Evolutionary conservation across 2,797 vertebrate species (phyloP).

Genomic region (Mormyrus hasselquistii): DNA sequence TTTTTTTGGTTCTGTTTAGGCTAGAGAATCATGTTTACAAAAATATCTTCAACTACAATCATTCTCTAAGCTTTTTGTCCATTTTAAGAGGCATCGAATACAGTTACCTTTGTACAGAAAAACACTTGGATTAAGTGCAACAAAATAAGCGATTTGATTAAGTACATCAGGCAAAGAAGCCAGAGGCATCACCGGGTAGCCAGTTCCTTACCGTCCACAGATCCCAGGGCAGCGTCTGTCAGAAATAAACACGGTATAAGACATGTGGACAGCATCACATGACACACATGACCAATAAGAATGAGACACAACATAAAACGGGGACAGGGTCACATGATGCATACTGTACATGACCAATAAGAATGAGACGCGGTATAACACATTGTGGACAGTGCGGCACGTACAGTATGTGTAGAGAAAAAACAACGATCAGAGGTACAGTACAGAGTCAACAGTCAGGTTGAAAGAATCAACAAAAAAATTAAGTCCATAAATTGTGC

Average conservation of each 20-base stretch:
- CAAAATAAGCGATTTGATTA: background rate
- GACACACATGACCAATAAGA: background rate
- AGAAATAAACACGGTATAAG: background rate
- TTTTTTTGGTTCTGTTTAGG: background rate
- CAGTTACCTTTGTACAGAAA: background rate
- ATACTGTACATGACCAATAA: background rate
- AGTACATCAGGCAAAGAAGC: background rate
- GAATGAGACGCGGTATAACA: background rate
- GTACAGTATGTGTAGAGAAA: background rate
- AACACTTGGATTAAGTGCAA: background rate
- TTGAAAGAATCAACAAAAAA: background rate
- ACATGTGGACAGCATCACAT: background rate
- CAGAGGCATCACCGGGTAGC: background rate
- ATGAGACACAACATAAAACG: background rate
- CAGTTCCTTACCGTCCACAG: background rate
- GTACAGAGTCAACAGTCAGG: background rate
- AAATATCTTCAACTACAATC: background rate
- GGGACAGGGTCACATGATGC: background rate
- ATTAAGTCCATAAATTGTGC: background rate
- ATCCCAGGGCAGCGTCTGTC: background rate
- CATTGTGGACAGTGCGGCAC: background rate
- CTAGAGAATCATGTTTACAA: background rate
- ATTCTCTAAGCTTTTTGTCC: background rate
- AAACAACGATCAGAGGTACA: background rate
- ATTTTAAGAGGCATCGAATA: background rate